These are phyloP conservation scores for Catharus fuscescens DNA, from an alignment of 2,113 vertebrate species.

Conservation along the genomic window DNA sequence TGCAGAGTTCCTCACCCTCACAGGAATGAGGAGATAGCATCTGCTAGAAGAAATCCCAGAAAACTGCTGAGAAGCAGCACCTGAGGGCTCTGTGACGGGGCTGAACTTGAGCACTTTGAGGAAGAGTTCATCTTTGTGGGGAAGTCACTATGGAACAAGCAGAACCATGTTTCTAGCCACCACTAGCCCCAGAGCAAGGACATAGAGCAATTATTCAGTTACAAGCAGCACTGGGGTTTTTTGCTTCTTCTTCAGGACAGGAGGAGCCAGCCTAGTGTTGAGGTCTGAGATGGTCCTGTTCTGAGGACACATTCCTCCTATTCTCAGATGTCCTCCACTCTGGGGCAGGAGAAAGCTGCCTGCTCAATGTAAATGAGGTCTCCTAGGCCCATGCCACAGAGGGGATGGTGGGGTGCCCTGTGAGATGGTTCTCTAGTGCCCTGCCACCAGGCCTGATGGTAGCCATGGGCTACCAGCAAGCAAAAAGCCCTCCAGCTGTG, in stretches of 20 bases:
- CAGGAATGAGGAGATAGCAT: not conserved
- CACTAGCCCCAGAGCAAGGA: not conserved
- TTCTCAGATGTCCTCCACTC: not conserved
- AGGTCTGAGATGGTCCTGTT: not conserved
- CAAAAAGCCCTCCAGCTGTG: not conserved
- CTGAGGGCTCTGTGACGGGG: not conserved
- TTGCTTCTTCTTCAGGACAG: not conserved
- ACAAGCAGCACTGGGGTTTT: not conserved
- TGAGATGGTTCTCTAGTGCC: not conserved
- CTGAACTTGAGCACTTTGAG: not conserved
- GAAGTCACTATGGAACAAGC: not conserved
- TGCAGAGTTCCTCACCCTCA: not conserved
- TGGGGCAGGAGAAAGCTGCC: not conserved
- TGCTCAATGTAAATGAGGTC: not conserved
- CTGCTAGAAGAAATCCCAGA: not conserved
- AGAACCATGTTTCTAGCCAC: not conserved
- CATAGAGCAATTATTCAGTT: not conserved
- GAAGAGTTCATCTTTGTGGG: not conserved
- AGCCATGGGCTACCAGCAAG: not conserved
- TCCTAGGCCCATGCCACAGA: not conserved
- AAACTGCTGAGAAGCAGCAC: not conserved
- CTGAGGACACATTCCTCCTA: not conserved
- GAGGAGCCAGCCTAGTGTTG: rapidly evolving
- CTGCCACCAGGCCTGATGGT: not conserved
- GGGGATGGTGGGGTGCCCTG: not conserved